Base-by-base conservation (phyloP, 92 coral and sea anemone species). In the Epizoanthus stellaris region DNA sequence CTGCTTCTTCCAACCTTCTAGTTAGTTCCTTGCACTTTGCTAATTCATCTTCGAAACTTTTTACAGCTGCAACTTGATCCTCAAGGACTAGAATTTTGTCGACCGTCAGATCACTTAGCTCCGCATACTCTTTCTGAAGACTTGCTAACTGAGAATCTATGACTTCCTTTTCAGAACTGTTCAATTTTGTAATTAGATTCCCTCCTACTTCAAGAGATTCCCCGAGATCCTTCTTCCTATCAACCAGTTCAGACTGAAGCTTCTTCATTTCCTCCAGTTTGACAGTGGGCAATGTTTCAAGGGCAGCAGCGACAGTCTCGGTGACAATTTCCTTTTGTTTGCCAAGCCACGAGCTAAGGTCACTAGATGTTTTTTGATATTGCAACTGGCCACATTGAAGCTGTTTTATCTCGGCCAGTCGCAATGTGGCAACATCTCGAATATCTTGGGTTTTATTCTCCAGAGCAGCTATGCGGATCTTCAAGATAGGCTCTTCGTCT, bases 31-130 rank as follows among this genome's bases (percentile, higher is more conserved):
- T 88, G 53, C 94, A 93, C 3, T 80, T 67, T 56, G 87, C 80
- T 15, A 91, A 34, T 59, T 90, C 90, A 21, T 90, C 87, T 71
- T 93, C 80, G 52, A 93, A 93, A 20, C 87, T 76, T 54, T 72
- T 69, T 39, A 68, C 19, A 40, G 74, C 83, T 17, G 42, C 76
- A 19, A 42, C 72, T 21, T 84, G 81, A 39, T 79, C 87, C 45
- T 67, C 85, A 40, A 80, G 10, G 30, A 71, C 17, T 49, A 67
- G 76, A 39, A 87, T 3, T 57, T 73, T 60, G 40, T 21, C 77
- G 21, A 56, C 69, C 39, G 75, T 67, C 12, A 88, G 70, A 56
- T 49, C 39, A 47, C 61, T 85, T 10, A 88, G 72, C 56, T 85
- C 89, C 6, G 47, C 66, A 59, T 81, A 91, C 6, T 80, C 71